Conservation (phyloP, 2,797 vertebrate genomes). For the Glyptemys insculpta region DNA sequence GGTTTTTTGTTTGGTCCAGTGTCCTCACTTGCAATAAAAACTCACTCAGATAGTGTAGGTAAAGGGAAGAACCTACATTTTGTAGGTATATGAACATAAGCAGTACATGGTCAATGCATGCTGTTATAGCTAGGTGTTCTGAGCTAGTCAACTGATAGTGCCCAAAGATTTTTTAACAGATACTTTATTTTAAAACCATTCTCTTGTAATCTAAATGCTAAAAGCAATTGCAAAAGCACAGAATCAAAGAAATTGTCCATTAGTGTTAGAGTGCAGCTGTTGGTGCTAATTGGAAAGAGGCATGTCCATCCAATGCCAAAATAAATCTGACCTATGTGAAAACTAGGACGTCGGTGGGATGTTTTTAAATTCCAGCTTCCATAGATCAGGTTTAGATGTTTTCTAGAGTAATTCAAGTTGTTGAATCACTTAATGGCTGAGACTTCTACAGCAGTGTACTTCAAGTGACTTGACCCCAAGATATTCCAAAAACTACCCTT, state of each 20-base stretch:
- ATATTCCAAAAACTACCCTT: not conserved
- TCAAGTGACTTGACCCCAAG: not conserved
- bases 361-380: not conserved
- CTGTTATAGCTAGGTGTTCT: too few species aligned
- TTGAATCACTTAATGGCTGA: not conserved
- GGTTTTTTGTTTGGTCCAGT: too few species aligned
- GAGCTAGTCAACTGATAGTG: too few species aligned
- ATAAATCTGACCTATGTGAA: not conserved
- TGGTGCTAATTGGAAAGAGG: not conserved
- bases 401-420: not conserved
- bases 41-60: too few species aligned
- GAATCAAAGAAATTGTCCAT: not conserved
- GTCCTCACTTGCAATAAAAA: too few species aligned
- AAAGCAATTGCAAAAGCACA: not conserved
- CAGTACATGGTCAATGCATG: too few species aligned
- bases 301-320: not conserved
- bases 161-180: not conserved
- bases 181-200: not conserved
- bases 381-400: not conserved
- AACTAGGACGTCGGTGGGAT: not conserved
- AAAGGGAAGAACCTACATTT: too few species aligned
- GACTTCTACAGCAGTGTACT: not conserved
- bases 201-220: not conserved
- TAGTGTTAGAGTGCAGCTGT: too few species aligned
- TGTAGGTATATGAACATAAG: too few species aligned